These are phyloP conservation scores for Lepilemur septentrionalis DNA, from an alignment of 2,797 vertebrate genomes.

Conservation along the genomic window DNA sequence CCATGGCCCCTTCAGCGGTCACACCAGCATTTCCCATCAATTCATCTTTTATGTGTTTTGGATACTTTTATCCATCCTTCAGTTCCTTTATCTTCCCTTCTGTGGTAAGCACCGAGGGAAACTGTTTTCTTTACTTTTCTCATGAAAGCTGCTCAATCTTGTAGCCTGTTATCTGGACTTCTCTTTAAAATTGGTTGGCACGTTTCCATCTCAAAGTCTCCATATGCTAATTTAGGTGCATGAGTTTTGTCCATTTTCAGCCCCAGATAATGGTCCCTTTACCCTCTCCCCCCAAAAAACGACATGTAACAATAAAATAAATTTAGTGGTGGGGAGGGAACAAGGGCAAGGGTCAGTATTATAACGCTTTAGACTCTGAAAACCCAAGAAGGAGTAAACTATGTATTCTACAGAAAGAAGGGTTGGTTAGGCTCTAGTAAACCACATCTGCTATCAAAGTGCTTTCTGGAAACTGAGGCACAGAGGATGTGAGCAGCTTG, in stretches of 20 bases:
- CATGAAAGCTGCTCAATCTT: conserved; percentile 43
- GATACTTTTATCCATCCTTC: not conserved
- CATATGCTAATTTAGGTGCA: conserved; percentile 49
- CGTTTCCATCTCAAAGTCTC: conserved; percentile 27
- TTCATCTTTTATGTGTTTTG: conserved; percentile 66
- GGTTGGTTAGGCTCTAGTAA: not conserved
- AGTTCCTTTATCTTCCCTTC: conserved; percentile 53
- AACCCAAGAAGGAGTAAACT: not conserved
- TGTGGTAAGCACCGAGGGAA: conserved; percentile 50
- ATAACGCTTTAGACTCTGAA: not conserved
- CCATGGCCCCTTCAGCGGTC: not conserved
- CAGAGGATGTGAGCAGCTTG: conserved; percentile 80
- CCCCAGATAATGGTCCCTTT: conserved; percentile 37
- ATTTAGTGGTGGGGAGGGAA: not conserved
- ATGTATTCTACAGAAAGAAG: not conserved
- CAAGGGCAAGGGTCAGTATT: not conserved
- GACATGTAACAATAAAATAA: not conserved
- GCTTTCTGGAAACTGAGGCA: not conserved
- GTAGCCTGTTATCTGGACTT: conserved; percentile 47
- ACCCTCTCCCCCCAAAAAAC: not conserved
- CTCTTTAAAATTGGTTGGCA: conserved; percentile 55
- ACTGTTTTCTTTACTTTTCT: conserved; percentile 67
- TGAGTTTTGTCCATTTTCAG: not conserved
- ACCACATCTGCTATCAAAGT: not conserved
- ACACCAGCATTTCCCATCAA: conserved; percentile 14